Evolutionary conservation across 2,113 vertebrate genomes (phyloP).

Genomic region (Meleagris gallopavo): DNA sequence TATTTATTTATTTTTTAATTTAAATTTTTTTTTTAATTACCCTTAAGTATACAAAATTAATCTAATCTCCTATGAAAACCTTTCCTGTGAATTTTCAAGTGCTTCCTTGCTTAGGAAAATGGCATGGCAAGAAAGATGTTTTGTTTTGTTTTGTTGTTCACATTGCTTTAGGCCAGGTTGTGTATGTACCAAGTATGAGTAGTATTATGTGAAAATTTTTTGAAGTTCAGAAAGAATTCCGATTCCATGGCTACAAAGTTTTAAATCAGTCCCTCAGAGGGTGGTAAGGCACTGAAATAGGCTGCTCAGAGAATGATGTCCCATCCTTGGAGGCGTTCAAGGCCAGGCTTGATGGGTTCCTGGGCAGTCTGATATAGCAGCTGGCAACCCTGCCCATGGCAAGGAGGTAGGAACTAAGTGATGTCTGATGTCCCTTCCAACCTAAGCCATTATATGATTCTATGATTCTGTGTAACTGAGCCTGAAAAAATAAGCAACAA

Average conservation of each 20-base stretch:
- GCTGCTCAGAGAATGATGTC: too few species aligned
- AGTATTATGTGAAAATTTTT: neutral
- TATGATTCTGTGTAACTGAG: neutral
- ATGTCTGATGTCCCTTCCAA: too few species aligned
- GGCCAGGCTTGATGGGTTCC: too few species aligned
- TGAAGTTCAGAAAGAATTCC: neutral
- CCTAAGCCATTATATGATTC: neutral
- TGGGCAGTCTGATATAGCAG: too few species aligned
- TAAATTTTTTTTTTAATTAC: too few species aligned
- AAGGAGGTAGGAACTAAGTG: too few species aligned
- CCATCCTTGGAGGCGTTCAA: too few species aligned
- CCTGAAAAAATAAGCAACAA: neutral
- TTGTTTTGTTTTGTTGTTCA: neutral
- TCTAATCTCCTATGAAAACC: neutral
- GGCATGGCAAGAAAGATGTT: neutral
- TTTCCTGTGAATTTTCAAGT: slow-evolving; percentile 20
- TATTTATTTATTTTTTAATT: too few species aligned
- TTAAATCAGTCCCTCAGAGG: neutral
- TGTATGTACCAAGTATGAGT: neutral
- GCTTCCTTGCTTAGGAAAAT: neutral
- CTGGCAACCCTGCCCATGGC: too few species aligned
- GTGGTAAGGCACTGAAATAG: too few species aligned
- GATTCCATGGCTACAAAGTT: neutral
- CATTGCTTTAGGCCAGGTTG: neutral
- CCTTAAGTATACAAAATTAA: neutral